phyloP scores from a whole-genome alignment of 2,888 invertebrate species.

The Cataglyphis albicans region DNA sequence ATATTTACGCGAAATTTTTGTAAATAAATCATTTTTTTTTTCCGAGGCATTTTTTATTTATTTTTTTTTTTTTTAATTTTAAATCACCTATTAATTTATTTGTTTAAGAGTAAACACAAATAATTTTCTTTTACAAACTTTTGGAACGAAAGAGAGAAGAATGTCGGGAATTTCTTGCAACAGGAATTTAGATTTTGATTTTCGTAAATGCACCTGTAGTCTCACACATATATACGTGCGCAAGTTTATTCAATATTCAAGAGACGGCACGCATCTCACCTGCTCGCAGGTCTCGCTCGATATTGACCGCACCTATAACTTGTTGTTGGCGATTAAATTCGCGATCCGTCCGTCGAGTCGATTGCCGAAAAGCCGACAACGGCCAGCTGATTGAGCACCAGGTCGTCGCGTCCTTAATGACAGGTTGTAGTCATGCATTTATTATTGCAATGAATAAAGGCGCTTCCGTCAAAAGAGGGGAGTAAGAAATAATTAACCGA shows the following conservation, averaged over 20 bases:
- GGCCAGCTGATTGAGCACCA: slow-evolving; percentile 43
- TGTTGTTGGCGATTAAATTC: slow-evolving; percentile 71
- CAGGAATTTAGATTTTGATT: slow-evolving; percentile 7
- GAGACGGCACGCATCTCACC: slow-evolving; percentile 78
- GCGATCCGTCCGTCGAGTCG: slow-evolving; percentile 52
- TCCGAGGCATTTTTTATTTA: no score
- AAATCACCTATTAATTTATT: no score
- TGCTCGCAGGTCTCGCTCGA: slow-evolving; percentile 73
- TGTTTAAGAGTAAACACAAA: not conserved
- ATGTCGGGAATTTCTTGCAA: not conserved
- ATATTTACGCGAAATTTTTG: not conserved
- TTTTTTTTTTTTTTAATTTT: no score
- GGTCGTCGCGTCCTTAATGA: slow-evolving; percentile 65
- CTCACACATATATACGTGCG: slow-evolving; percentile 52
- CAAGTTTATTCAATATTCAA: slow-evolving; percentile 71
- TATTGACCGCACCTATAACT: slow-evolving; percentile 75
- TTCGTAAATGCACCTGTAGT: not conserved
- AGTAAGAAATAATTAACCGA: slow-evolving; percentile 42
- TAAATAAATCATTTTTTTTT: not conserved
- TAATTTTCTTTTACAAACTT: not conserved
- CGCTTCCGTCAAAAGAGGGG: slow-evolving; percentile 65
- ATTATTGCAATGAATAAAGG: slow-evolving; percentile 73
- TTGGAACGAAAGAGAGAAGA: not conserved
- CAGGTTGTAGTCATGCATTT: slow-evolving; percentile 70
- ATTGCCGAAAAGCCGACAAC: slow-evolving; percentile 55